phyloP scores from a whole-genome alignment of 2,888 invertebrate genomes.

The Pandemis corylana region DNA sequence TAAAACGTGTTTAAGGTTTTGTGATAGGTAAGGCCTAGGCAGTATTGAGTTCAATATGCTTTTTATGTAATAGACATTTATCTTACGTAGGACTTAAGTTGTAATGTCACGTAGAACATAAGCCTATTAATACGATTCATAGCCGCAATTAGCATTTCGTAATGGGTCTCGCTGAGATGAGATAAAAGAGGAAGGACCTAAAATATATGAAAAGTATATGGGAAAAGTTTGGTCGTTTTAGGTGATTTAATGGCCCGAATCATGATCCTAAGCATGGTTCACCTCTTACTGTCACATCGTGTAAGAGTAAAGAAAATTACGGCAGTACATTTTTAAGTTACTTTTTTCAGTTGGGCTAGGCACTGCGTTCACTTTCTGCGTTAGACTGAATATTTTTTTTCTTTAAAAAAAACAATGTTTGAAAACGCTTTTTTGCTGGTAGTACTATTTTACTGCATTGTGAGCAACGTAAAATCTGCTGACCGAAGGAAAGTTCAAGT shows the following conservation, averaged over 20 bases:
- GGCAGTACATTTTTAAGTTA: not conserved
- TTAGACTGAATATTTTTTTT: no score
- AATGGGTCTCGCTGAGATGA: constrained; percentile 8
- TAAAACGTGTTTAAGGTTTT: no score
- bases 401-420: no score
- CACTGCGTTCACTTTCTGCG: no score
- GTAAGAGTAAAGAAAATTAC: not conserved
- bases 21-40: not conserved
- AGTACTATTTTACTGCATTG: no score
- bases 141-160: constrained; percentile 21
- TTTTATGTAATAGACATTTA: not conserved
- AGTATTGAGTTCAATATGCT: not conserved
- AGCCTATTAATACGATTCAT: constrained; percentile 23
- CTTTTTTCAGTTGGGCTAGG: not conserved
- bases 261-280: not conserved
- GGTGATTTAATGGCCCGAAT: not conserved
- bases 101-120: constrained; percentile 26
- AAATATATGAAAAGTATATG: constrained; percentile 1
- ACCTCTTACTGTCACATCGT: not conserved
- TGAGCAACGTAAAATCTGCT: no score
- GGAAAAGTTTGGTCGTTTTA: not conserved
- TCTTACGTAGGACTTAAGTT: constrained; percentile 18
- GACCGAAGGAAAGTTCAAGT: no score
- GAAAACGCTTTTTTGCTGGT: no score
- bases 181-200: constrained; percentile 1